Base-by-base conservation (phyloP, 1,140 invertebrate genomes). In the Anastatus disparis region DNA sequence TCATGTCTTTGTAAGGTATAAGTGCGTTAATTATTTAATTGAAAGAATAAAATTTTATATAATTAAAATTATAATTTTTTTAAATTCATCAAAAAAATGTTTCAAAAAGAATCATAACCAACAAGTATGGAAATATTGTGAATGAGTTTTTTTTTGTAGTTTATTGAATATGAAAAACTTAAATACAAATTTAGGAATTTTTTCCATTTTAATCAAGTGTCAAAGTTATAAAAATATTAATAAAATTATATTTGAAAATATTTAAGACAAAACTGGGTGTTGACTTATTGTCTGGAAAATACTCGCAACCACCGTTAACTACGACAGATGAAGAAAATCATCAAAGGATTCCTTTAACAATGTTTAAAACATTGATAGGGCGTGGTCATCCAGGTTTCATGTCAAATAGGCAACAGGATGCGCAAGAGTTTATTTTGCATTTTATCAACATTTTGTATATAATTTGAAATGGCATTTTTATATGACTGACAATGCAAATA, bases 371-470 rank as follows among this genome's bases (percentile, higher is more conserved):
- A 53, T 85, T 99, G 29, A 91, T 99, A 40, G 96, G 97, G 17
- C 91, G 91, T 78, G 94, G 93, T 29, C 97, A 99, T 87, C 87
- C 91, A 0, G 97, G 97, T 80, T 99, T 99, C 86, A 93, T 93
- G 27, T 96, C 96, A 26, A 98, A 96, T 81, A 89, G 93, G 69
- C 98, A 99, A 83, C 98, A 99, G 87, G 98, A 99, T 87, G 97
- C 96, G 24, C 95, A 98, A 82, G 97, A 99, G 86, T 99, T 95
- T 84, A 93, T 98, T 75, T 87, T 98, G 53, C 94, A 99, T 87
- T 83, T 99, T n/a, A 88, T 99, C 20, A 94, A 93, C 50, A 76
- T 94, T 13, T 85, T 97, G 63, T 92, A 96, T 86, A 92, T 95
- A 85, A 84, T 79, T 78, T 48, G 0, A 68, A 61, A 46, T 55